phyloP scores from a whole-genome alignment of 2,888 invertebrate species.

The Drosophila gaucha region DNA sequence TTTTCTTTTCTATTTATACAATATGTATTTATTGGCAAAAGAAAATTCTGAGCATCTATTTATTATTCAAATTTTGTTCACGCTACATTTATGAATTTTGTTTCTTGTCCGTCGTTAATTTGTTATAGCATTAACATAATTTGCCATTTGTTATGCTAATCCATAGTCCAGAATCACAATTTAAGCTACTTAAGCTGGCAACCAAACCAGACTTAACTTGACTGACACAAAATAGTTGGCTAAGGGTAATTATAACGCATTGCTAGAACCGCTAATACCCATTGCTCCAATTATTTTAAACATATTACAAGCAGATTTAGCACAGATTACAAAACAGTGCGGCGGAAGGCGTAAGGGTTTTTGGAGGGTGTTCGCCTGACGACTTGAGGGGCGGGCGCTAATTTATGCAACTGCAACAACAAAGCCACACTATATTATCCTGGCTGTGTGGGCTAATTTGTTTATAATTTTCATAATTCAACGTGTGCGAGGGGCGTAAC shows the following conservation, averaged over 20 bases:
- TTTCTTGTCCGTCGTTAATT: not conserved
- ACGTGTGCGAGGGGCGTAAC: slow-evolving; percentile 59
- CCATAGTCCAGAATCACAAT: slow-evolving; percentile 16
- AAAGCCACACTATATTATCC: slow-evolving; percentile 67
- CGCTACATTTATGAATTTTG: not conserved
- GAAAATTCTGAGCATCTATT: not conserved
- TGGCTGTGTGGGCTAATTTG: slow-evolving; percentile 66
- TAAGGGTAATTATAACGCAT: slow-evolving; percentile 59
- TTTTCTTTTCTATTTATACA: not conserved
- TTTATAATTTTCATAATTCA: slow-evolving; percentile 75
- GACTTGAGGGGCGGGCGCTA: slow-evolving; percentile 52
- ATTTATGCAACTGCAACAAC: slow-evolving; percentile 65
- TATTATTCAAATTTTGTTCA: not conserved
- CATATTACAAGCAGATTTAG: slow-evolving; percentile 74
- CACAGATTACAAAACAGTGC: slow-evolving; percentile 57
- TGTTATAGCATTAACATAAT: slow-evolving; percentile 19
- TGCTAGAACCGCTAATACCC: slow-evolving; percentile 60
- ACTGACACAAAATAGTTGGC: slow-evolving; percentile 9
- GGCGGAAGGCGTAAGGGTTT: not conserved
- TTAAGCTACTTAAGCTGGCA: slow-evolving; percentile 18
- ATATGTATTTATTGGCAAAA: not conserved
- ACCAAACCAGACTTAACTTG: not conserved
- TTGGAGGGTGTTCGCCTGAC: slow-evolving; percentile 40
- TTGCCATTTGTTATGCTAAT: slow-evolving; percentile 53
- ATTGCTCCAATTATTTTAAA: slow-evolving; percentile 73